Evolutionary conservation across 2,888 invertebrate genomes (phyloP).

Genomic region (Synanthedon formicaeformis): DNA sequence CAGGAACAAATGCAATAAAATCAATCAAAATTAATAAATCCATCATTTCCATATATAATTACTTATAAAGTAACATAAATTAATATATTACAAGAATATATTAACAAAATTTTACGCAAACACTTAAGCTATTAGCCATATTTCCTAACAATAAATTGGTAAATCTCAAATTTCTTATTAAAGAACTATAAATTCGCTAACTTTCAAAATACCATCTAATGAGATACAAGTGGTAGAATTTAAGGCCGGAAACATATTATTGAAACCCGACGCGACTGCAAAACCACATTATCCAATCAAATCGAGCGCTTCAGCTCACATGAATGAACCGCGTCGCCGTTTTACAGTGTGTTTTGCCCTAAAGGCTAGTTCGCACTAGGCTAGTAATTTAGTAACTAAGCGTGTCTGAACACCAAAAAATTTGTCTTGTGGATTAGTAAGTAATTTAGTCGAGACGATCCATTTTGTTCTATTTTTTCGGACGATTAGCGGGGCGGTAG

Average conservation of each 20-base stretch:
- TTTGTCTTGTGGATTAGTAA: too few species aligned
- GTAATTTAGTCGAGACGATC: too few species aligned
- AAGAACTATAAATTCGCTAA: conserved; percentile 66
- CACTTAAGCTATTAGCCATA: conserved; percentile 56
- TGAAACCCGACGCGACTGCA: background rate
- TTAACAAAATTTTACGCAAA: conserved; percentile 60
- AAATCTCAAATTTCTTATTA: conserved; percentile 60
- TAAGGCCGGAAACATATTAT: conserved; percentile 37
- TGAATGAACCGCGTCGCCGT: too few species aligned
- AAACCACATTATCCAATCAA: background rate
- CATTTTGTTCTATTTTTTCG: too few species aligned
- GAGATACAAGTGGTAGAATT: conserved; percentile 68
- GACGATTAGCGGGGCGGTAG: too few species aligned
- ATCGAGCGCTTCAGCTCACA: too few species aligned
- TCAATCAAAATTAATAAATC: conserved; percentile 58
- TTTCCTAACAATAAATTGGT: conserved; percentile 62
- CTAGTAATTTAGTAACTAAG: too few species aligned
- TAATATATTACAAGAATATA: conserved; percentile 64
- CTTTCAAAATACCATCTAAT: conserved; percentile 66
- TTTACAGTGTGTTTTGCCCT: too few species aligned
- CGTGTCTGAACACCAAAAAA: too few species aligned
- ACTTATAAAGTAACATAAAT: conserved; percentile 51
- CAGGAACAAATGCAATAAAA: conserved; percentile 72
- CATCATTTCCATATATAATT: conserved; percentile 45
- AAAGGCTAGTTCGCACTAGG: too few species aligned